Percentiles rank a stretch among this genome's conserved stretches.
phyloP scores from a whole-genome alignment of 2,888 invertebrate species.

The Drosophila anceps region DNA sequence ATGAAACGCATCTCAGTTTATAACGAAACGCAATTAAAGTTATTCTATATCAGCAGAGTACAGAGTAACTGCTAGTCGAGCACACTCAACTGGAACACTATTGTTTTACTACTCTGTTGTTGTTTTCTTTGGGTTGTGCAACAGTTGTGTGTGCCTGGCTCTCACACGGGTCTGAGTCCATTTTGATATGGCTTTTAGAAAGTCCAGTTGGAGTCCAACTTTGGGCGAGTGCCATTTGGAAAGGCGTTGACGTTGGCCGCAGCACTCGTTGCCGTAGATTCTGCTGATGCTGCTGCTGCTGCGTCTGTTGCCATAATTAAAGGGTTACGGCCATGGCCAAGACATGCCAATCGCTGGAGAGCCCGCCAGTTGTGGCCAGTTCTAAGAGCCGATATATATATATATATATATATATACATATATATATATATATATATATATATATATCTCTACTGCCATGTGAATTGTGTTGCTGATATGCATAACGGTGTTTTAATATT shows the following conservation, averaged over 20 bases:
- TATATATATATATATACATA: conserved; percentile 4
- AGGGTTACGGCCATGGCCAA: conserved; percentile 77
- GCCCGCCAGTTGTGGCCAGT: conserved; percentile 35
- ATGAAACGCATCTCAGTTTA: not conserved
- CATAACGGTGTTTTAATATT: conserved; percentile 81
- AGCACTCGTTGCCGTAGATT: conserved; percentile 40
- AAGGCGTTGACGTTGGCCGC: conserved; percentile 73
- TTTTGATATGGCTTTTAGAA: conserved; percentile 74
- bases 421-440: too few species aligned
- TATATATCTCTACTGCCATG: conserved; percentile 22
- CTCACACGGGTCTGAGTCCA: conserved; percentile 45
- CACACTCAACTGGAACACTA: conserved; percentile 10
- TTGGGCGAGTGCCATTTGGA: conserved; percentile 74
- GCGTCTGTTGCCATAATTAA: conserved; percentile 74
- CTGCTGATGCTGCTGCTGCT: conserved; percentile 18
- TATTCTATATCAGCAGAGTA: not conserved
- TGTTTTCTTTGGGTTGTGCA: conserved; percentile 42
- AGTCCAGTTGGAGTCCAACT: conserved; percentile 45
- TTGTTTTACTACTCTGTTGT: conserved; percentile 31
- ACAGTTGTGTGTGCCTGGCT: conserved; percentile 35
- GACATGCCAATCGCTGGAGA: conserved; percentile 62
- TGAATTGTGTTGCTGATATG: conserved; percentile 75
- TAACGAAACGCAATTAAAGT: not conserved
- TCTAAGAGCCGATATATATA: conserved; percentile 37
- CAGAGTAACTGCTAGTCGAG: conserved; percentile 5